These are phyloP conservation scores for Lepus oiostolus DNA, from an alignment of 2,797 vertebrate genomes.

Conservation along the genomic window DNA sequence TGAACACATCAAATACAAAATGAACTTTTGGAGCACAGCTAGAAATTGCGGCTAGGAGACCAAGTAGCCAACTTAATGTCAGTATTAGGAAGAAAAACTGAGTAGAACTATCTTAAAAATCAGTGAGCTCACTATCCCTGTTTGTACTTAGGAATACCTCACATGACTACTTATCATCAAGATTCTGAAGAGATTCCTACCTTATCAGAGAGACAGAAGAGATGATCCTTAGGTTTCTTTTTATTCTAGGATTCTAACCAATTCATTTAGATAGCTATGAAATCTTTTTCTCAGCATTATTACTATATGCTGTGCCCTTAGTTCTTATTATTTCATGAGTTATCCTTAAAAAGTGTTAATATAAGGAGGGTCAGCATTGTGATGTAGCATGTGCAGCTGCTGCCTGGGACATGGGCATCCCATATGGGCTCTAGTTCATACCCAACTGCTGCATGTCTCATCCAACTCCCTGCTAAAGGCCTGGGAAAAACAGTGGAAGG, in stretches of 20 bases:
- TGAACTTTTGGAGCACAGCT: not conserved
- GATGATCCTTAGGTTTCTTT: not conserved
- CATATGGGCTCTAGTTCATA: too few relatives aligned
- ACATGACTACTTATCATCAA: not conserved
- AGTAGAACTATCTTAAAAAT: not conserved
- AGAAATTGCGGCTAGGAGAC: not conserved
- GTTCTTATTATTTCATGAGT: not conserved
- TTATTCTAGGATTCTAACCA: not conserved
- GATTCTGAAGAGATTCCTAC: not conserved
- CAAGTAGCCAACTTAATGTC: not conserved
- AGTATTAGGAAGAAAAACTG: not conserved
- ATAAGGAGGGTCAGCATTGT: not conserved
- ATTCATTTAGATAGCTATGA: not conserved
- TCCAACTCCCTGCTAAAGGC: too few relatives aligned
- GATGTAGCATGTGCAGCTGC: too few relatives aligned
- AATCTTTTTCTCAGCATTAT: not conserved
- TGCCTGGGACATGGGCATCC: too few relatives aligned
- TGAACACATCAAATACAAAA: not conserved
- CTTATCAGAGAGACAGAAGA: not conserved
- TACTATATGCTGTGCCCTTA: not conserved
- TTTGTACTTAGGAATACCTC: not conserved
- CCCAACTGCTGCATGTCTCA: too few relatives aligned
- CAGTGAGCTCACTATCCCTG: not conserved
- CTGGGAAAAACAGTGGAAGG: too few relatives aligned
- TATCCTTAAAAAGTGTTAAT: not conserved